These are phyloP conservation scores for Phrynosoma platyrhinos DNA, from an alignment of 2,113 vertebrate genomes.

Conservation along the genomic window DNA sequence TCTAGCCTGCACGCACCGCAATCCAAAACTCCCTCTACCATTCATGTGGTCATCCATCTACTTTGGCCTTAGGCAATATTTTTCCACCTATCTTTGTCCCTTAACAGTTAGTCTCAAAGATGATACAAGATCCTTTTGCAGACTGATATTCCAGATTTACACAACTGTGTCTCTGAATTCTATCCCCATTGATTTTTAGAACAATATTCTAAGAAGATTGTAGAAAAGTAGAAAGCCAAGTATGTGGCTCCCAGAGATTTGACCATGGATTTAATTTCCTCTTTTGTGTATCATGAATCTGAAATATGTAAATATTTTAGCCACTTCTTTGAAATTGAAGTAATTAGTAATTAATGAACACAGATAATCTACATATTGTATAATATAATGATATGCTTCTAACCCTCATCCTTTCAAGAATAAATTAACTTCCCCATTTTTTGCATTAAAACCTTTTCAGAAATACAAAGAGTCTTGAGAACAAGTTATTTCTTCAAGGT, in stretches of 20 bases:
- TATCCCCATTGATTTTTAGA: no score
- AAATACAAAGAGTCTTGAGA: background rate
- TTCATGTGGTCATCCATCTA: no score
- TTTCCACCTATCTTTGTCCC: no score
- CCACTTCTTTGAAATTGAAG: background rate
- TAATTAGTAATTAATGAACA: background rate
- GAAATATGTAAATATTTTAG: background rate
- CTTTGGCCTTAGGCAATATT: no score
- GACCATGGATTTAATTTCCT: background rate
- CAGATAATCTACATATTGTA: background rate
- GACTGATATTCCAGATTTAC: no score
- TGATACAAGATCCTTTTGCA: no score
- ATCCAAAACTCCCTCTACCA: no score
- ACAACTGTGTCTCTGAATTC: no score
- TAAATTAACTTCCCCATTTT: background rate
- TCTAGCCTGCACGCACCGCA: no score
- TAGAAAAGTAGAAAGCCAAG: no score
- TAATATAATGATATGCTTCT: background rate
- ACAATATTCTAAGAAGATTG: no score
- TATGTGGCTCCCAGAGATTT: background rate
- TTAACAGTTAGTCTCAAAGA: no score
- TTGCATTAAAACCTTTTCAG: background rate
- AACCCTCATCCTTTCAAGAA: background rate
- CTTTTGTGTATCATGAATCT: background rate
- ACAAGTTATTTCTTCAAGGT: background rate